phyloP scores from a whole-genome alignment of 2,888 invertebrate species.

The Mesodorylaimus sp. region DNA sequence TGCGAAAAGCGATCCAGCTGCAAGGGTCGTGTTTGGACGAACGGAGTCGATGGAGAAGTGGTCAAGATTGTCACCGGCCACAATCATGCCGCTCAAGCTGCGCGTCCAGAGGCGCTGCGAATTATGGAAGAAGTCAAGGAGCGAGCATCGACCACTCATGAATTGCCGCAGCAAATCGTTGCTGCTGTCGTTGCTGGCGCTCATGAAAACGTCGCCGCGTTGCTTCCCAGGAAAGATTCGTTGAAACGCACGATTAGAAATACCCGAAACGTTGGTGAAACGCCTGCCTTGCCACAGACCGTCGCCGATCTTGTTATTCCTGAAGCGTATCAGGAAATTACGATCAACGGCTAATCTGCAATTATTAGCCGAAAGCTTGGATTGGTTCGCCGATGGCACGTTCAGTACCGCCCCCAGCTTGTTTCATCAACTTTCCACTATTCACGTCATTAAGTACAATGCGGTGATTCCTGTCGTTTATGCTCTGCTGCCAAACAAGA shows the following conservation, averaged over 20 bases:
- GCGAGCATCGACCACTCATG: not conserved
- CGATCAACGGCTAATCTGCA: not conserved
- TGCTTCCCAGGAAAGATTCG: not conserved
- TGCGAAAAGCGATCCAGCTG: not conserved
- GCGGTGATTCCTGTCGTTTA: not conserved
- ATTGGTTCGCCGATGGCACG: not conserved
- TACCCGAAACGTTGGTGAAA: not conserved
- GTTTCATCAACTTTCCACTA: not conserved
- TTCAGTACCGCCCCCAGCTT: not conserved
- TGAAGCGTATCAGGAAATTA: not conserved
- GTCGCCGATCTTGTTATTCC: not conserved
- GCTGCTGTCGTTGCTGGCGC: not conserved
- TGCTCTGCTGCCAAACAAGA: constrained; percentile 1
- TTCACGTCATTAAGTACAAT: not conserved
- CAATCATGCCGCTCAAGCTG: not conserved
- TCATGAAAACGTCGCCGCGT: not conserved
- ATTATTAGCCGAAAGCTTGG: not conserved
- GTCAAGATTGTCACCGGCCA: not conserved
- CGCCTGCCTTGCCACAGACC: not conserved
- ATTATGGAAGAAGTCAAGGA: not conserved
- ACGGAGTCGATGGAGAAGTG: not conserved
- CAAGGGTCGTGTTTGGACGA: constrained; percentile 2
- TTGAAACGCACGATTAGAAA: not conserved
- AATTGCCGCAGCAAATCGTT: not conserved
- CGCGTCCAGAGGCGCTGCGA: not conserved